Percentiles rank a stretch among this genome's conserved stretches.
phyloP scores from a whole-genome alignment of 2,797 vertebrate species.

The Oreochromis grahami region DNA sequence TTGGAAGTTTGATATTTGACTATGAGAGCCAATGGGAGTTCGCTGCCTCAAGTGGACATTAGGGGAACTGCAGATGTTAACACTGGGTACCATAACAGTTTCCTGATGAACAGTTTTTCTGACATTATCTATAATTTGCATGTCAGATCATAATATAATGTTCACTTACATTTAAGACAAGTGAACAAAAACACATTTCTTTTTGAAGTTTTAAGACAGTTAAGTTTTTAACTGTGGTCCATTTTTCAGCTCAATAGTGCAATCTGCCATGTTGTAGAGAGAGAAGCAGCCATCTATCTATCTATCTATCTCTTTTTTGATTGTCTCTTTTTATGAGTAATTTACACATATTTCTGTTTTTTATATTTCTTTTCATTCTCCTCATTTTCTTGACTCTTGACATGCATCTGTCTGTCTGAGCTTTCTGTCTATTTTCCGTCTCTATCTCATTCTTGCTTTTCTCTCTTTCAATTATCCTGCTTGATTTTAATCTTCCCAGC shows the following conservation, averaged over 20 bases:
- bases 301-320: not conserved
- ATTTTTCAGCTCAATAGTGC: not conserved
- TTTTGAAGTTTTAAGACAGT: not conserved
- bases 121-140: not conserved
- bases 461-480: not conserved
- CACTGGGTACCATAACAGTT: not conserved
- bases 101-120: not conserved
- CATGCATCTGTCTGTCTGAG: accelerated
- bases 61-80: not conserved
- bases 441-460: not conserved
- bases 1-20: no score
- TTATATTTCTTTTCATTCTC: not conserved
- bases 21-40: no score
- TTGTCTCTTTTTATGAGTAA: not conserved
- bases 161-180: not conserved
- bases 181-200: not conserved
- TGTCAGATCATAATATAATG: not conserved
- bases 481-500: not conserved
- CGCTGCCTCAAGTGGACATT: not conserved
- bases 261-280: not conserved
- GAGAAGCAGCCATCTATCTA: not conserved
- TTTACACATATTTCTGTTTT: not conserved
- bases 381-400: not conserved
- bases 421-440: not conserved
- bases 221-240: not conserved